phyloP scores from a whole-genome alignment of 2,888 invertebrate species.

The Dryococelus australis region DNA sequence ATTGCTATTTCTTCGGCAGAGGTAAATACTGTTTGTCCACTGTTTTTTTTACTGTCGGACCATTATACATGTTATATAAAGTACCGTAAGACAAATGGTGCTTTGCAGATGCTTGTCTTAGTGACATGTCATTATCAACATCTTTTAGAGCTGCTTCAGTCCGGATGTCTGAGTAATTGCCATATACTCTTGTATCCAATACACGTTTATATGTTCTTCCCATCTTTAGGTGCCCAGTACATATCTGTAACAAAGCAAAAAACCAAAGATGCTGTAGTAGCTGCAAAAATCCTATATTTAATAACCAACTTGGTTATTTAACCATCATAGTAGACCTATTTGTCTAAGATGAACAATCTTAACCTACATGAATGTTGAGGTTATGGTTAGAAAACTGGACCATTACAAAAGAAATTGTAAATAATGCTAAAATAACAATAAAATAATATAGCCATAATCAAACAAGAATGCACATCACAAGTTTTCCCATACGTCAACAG shows the following conservation, averaged over 20 bases:
- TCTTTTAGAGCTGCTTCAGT: neutral
- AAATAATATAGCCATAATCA: neutral
- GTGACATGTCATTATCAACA: conserved; percentile 4
- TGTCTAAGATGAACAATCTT: neutral
- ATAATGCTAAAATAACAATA: neutral
- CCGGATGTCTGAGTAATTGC: neutral
- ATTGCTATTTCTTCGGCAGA: neutral
- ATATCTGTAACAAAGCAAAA: neutral
- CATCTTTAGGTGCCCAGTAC: neutral
- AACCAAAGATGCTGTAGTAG: neutral
- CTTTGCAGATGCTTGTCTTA: neutral
- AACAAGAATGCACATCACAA: neutral
- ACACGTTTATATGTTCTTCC: neutral
- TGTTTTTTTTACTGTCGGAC: neutral
- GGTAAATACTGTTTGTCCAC: conserved; percentile 13
- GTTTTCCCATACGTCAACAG: neutral
- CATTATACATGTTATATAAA: neutral
- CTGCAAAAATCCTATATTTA: neutral
- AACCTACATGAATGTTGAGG: neutral
- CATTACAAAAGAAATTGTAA: neutral
- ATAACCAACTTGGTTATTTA: no score
- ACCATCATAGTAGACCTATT: no score
- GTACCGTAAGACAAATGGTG: neutral
- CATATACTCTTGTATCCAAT: neutral
- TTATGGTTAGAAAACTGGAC: conserved; percentile 13